Evolutionary conservation across 2,888 invertebrate genomes (phyloP), one percentile per base, ranked within the genome.

Genomic region (Alviniconcha strummeri): DNA sequence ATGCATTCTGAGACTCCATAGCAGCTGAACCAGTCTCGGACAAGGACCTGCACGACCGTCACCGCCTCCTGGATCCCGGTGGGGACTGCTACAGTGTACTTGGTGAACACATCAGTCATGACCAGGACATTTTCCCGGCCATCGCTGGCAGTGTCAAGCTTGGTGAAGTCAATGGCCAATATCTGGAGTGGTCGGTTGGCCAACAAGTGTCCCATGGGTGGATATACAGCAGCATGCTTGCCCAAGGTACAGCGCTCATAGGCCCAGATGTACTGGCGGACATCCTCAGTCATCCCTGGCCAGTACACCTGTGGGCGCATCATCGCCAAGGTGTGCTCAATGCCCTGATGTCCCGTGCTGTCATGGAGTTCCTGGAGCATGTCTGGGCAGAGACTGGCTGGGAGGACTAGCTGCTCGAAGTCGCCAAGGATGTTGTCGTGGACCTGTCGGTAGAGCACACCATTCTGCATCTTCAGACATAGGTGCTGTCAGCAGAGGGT

Each of bases 91-190:
- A n/a, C n/a, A n/a, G n/a, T n/a, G n/a, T n/a, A n/a, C n/a, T n/a
- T n/a, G n/a, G n/a, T n/a, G n/a, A n/a, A n/a, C n/a, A n/a, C n/a
- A n/a, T n/a, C n/a, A n/a, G n/a, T n/a, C n/a, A n/a, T n/a, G n/a
- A n/a, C n/a, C n/a, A n/a, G n/a, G n/a, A n/a, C n/a, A n/a, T n/a
- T n/a, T n/a, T n/a, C n/a, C n/a, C n/a, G n/a, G n/a, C n/a, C n/a
- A n/a, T n/a, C n/a, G n/a, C n/a, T n/a, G n/a, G n/a, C n/a, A n/a
- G n/a, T n/a, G n/a, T n/a, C n/a, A n/a, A n/a, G n/a, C n/a, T n/a
- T n/a, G n/a, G n/a, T n/a, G n/a, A n/a, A n/a, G n/a, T n/a, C 89
- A 54, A 89, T 85, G 8, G 86, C 86, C 13, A 89, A 72, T n/a
- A 88, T 80, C 56, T 88, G 87, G 8, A 88, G 69, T 3, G 89